Conservation (phyloP, 2,113 vertebrate genomes). For the Alethe diademata region DNA sequence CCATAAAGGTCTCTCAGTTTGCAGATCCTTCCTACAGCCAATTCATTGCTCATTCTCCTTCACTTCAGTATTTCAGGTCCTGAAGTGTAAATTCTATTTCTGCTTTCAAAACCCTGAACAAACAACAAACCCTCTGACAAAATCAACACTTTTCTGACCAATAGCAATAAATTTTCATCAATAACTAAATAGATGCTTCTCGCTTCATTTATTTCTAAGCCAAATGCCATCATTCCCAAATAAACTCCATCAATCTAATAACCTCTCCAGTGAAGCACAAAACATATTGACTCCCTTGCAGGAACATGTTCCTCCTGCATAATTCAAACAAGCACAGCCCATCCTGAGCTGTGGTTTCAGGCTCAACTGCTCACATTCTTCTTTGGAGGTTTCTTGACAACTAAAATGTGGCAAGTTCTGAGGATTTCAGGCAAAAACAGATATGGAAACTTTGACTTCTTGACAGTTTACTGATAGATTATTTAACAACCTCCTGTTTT, state of each 20-base stretch:
- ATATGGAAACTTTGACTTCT: conserved; percentile 30
- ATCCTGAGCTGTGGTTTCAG: conserved; percentile 49
- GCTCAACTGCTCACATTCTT: conserved; percentile 6
- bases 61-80: conserved; percentile 58
- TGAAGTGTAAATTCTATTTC: conserved; percentile 69
- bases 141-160: conserved; percentile 79
- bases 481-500: conserved; percentile 43
- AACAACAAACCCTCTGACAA: conserved; percentile 75
- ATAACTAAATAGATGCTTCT: conserved; percentile 74
- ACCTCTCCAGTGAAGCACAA: conserved; percentile 76
- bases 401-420: conserved; percentile 5
- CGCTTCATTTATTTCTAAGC: conserved; percentile 80
- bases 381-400: conserved; percentile 12
- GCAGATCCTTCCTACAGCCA: not conserved
- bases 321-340: conserved; percentile 70
- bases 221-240: conserved; percentile 73
- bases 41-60: not conserved
- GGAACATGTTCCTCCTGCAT: conserved; percentile 65
- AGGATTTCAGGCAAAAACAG: conserved; percentile 36
- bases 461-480: conserved; percentile 57
- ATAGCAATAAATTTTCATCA: conserved; percentile 79
- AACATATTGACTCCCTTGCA: conserved; percentile 69
- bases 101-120: conserved; percentile 76
- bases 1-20: not conserved
- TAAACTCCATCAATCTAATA: conserved; percentile 80